Evolutionary conservation across 1,140 invertebrate species (phyloP), one percentile per base, ranked within the genome.

Genomic region (Himalopsyche phryganea): DNA sequence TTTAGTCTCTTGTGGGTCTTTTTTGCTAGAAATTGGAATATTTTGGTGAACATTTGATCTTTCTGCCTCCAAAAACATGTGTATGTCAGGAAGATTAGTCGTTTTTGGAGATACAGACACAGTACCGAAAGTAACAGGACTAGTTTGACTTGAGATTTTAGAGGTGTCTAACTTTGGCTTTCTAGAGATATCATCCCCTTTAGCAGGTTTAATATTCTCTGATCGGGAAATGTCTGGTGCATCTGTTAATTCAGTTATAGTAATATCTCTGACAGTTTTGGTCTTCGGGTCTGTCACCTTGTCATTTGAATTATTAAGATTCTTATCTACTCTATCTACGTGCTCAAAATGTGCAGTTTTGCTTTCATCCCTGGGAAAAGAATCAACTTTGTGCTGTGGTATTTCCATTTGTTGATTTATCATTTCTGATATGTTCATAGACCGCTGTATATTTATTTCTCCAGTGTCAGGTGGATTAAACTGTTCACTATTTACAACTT

Each of bases 401-500:
- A 35, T 54, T 20, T 46, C 13, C 14, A 46, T 35, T 35, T 41
- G 51, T 45, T 46, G 51, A 23, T 40, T 45, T 45, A 14, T n/a
- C 6, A 17, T 45, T 10, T 17, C 42, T 11, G 10, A 11, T 17
- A 45, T 45, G n/a, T 45, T 15, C 10, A 45, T 11, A 6, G 42
- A 15, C 10, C n/a, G 42, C 4, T 33, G 2, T 0, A 3, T 28
- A 9, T 36, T 23, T 0, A 40, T 14, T 36, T 58, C 49, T 7
- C 56, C 60, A n/a, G 61, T 40, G 13, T 61, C 42, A 28, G 52
- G 50, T 13, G 67, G 63, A 55, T 71, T 66, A 61, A 67, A 77
- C 58, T 79, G 75, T 66, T 77, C 72, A 36, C 74, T 70, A 55
- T 68, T 67, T 19, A 80, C 73, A 55, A 78, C 73, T 58, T 78